These are phyloP conservation scores for Macrobrachium nipponense DNA, from an alignment of 1,140 invertebrate species.

Conservation along the genomic window DNA sequence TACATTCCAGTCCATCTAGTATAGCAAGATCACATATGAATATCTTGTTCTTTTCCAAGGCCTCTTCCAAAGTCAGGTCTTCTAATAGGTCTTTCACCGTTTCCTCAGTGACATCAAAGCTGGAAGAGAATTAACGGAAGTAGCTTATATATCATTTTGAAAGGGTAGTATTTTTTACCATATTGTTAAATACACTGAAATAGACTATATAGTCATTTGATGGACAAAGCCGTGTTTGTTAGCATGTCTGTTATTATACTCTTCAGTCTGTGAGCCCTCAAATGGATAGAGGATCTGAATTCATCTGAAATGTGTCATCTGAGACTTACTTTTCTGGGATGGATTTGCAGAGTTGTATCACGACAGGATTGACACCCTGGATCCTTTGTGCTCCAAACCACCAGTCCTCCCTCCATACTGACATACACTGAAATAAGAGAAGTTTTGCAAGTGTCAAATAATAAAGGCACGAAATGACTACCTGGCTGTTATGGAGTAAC, in stretches of 20 bases:
- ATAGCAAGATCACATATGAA: constrained; percentile 71
- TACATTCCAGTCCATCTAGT: constrained; percentile 67
- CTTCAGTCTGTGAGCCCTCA: too few species aligned
- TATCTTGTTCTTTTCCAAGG: constrained; percentile 69
- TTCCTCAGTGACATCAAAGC: constrained; percentile 69
- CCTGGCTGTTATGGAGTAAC: constrained; percentile 9
- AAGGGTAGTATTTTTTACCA: too few species aligned
- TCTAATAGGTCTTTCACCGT: constrained; percentile 70
- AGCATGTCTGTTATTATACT: too few species aligned
- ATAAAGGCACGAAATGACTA: neutral
- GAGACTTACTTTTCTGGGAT: constrained; percentile 69
- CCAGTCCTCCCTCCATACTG: constrained; percentile 66
- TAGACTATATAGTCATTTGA: too few species aligned
- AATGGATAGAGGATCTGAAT: neutral
- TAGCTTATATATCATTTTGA: neutral
- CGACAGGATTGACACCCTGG: constrained; percentile 68
- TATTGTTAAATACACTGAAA: too few species aligned
- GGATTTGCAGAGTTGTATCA: constrained; percentile 69
- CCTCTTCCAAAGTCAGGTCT: constrained; percentile 68
- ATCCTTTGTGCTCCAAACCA: constrained; percentile 67
- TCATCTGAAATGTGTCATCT: neutral
- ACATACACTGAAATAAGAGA: constrained; percentile 53
- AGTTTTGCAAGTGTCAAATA: neutral
- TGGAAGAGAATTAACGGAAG: constrained; percentile 59
- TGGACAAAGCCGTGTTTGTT: too few species aligned